Evolutionary conservation across 2,888 invertebrate species (phyloP), one percentile per base, ranked within the genome.

Genomic region (Desoria tigrina): DNA sequence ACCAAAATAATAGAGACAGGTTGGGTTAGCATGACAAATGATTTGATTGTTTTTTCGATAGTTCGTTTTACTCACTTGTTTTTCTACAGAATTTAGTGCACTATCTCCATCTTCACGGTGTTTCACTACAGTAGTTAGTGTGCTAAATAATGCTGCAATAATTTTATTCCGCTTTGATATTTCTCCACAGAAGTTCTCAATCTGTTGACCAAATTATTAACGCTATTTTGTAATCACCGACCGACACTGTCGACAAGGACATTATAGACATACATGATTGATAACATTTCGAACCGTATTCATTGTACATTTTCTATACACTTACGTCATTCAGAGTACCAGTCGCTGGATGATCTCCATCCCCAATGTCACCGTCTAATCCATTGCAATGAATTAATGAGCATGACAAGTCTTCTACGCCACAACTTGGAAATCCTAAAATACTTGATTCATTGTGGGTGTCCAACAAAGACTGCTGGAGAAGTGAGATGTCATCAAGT

Each of bases 31-130:
- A n/a, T n/a, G n/a, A n/a, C n/a, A n/a, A n/a, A n/a, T n/a, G n/a
- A n/a, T n/a, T n/a, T n/a, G n/a, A n/a, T n/a, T n/a, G n/a, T n/a
- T n/a, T n/a, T n/a, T n/a, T n/a, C n/a, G n/a, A n/a, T n/a, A n/a
- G n/a, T n/a, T n/a, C n/a, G n/a, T 32, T 32, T 4, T 32, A 32
- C 32, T 32, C 14, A 51, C 51, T 24, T 51, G 3, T 24, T 51
- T 14, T 26, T 51, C 51, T 7, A 51, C 24, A 11, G 23, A 26
- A 11, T 3, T 26, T 21, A 51, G 21, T 18, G 24, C 16, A 24
- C 6, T 7, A 9, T 51, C 51, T 11, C 24, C 51, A 18, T 51
- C 51, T 53, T 65, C 9, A 42, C 65, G n/a, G 54, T 51, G 6
- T 55, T 60, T 9, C 14, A n/a, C 21, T 53, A 27, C n/a, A 28